Percentiles rank a stretch among this genome's conserved stretches.
Evolutionary conservation across 2,797 vertebrate species (phyloP).

Genomic region (Pristis pectinata): DNA sequence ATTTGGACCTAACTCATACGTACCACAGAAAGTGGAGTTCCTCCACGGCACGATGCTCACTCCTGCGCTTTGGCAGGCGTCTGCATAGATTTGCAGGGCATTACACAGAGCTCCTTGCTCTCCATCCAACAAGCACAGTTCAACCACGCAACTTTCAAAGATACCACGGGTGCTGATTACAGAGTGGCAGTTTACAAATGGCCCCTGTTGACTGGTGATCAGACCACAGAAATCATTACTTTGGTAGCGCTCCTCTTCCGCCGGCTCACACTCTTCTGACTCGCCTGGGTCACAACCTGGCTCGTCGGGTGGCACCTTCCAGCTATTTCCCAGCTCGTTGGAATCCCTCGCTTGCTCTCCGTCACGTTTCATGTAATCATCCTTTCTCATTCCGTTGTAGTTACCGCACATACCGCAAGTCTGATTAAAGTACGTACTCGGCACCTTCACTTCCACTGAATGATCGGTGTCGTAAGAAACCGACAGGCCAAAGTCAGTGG

Average conservation of each 20-base stretch:
- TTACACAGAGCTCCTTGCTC: slow-evolving; percentile 56
- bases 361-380: slow-evolving; percentile 60
- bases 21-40: slow-evolving; percentile 69
- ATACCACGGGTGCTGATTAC: slow-evolving; percentile 58
- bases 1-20: slow-evolving; percentile 44
- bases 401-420: slow-evolving; percentile 79
- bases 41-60: slow-evolving; percentile 60
- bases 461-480: slow-evolving; percentile 64
- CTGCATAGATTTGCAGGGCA: slow-evolving; percentile 56
- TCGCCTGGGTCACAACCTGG: slow-evolving; percentile 51
- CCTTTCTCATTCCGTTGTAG: slow-evolving; percentile 59
- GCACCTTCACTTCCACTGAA: slow-evolving; percentile 62
- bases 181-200: slow-evolving; percentile 60
- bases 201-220: slow-evolving; percentile 56
- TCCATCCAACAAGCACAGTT: slow-evolving; percentile 64
- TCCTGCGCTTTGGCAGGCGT: slow-evolving; percentile 62
- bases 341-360: slow-evolving; percentile 48
- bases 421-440: slow-evolving; percentile 57
- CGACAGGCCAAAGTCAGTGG: slow-evolving; percentile 58
- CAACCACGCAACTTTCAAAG: slow-evolving; percentile 63
- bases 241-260: slow-evolving; percentile 53
- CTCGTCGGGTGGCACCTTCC: slow-evolving; percentile 50
- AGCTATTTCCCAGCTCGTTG: slow-evolving; percentile 57
- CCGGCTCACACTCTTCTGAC: slow-evolving; percentile 53
- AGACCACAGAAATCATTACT: slow-evolving; percentile 63